phyloP scores from a whole-genome alignment of 2,113 vertebrate genomes.

The Proterorhinus semilunaris region DNA sequence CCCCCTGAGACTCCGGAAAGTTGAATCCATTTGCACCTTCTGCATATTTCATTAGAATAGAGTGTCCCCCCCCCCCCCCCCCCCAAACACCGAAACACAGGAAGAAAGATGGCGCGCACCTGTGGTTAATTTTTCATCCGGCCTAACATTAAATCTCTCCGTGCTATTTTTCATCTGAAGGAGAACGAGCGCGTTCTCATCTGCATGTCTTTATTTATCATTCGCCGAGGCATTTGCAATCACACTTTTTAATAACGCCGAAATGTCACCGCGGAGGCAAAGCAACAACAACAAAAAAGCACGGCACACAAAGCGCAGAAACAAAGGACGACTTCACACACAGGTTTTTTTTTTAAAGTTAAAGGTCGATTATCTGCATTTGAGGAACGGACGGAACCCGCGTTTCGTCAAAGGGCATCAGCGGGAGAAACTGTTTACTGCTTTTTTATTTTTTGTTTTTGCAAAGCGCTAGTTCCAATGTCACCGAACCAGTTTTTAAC shows the following conservation, averaged over 20 bases:
- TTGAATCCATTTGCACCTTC: background rate
- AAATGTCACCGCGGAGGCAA: constrained; percentile 29
- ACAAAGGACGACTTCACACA: background rate
- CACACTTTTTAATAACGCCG: constrained; percentile 32
- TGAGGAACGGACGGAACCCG: background rate
- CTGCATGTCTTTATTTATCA: constrained; percentile 30
- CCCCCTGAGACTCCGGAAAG: background rate
- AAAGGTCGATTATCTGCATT: background rate
- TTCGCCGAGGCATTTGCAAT: background rate
- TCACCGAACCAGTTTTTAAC: too few relatives aligned
- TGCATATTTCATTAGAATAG: constrained; percentile 1
- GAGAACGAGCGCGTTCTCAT: constrained; percentile 3
- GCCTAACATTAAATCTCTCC: background rate
- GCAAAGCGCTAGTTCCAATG: too few relatives aligned
- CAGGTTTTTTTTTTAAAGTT: too few relatives aligned
- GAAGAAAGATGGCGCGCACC: background rate
- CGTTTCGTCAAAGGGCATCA: too few relatives aligned
- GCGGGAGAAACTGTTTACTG: too few relatives aligned
- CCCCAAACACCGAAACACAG: background rate
- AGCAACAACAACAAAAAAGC: too few relatives aligned
- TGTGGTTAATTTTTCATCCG: background rate
- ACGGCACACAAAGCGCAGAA: background rate
- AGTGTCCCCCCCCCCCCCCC: background rate
- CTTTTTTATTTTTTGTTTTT: too few relatives aligned
- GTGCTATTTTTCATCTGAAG: background rate